These are phyloP conservation scores for Pegea sp. DNA, from an alignment of 23 tunicate species.

Conservation along the genomic window DNA sequence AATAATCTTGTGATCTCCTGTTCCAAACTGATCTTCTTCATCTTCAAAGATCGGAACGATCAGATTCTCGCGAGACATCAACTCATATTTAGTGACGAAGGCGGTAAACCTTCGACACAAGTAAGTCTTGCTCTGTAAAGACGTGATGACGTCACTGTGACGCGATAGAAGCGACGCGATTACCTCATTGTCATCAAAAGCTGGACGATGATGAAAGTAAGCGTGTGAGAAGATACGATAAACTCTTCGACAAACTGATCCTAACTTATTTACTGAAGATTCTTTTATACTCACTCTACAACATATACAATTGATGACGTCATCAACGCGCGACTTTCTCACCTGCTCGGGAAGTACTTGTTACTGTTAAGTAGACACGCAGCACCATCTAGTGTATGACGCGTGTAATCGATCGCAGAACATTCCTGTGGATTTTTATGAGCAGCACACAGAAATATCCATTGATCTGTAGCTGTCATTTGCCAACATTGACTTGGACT, in stretches of 20 bases:
- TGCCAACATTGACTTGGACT: constrained; percentile 72
- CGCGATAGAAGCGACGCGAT: too few relatives aligned
- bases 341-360: constrained; percentile 96
- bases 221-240: constrained; percentile 97
- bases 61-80: constrained; percentile 84
- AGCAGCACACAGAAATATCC: constrained; percentile 98
- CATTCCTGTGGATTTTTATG: constrained; percentile 99
- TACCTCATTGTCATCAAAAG: constrained; percentile 92
- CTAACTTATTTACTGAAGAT: constrained; percentile 82
- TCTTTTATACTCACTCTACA: constrained; percentile 85
- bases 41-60: constrained; percentile 74
- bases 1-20: too few relatives aligned
- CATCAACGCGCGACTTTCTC: too few relatives aligned
- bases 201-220: constrained; percentile 76
- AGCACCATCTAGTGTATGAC: constrained; percentile 98
- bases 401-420: constrained; percentile 94
- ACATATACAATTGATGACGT: too few relatives aligned
- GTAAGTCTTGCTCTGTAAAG: constrained; percentile 70
- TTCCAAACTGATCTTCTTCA: too few relatives aligned
- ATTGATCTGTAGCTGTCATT: constrained; percentile 99
- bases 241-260: constrained; percentile 87
- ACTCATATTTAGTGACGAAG: constrained; percentile 71
- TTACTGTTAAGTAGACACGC: constrained; percentile 88
- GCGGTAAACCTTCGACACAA: constrained; percentile 75
- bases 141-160: too few relatives aligned